Evolutionary conservation across 2,888 invertebrate genomes (phyloP), one percentile per base, ranked within the genome.

Genomic region (Papilio elwesi): DNA sequence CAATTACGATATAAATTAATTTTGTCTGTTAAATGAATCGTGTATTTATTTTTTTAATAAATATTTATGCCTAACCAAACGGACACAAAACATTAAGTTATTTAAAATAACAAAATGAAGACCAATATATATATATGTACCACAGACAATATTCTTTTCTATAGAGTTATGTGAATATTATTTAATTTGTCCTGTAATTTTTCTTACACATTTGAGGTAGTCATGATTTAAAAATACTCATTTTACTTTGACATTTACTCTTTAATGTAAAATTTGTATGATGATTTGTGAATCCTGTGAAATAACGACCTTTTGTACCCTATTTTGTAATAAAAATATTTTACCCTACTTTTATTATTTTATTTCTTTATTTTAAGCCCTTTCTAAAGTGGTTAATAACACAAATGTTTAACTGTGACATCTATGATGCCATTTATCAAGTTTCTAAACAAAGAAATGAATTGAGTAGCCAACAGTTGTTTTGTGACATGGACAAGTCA

Each of bases 271-370:
- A 67, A 68, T 65, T 68, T 66, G 68, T 68, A 73, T 53, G 74
- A 68, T 65, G 53, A 75, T 75, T 67, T 71, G 69, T 70, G 51
- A 76, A 76, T 76, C 62, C 71, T 76, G 53, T 75, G 76, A 77
- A 78, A 77, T 80, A 78, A 84, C 85, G 85, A 87, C 87, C 85
- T 89, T 90, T 89, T 90, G 88, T 90, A 90, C 89, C 89, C 90
- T 86, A 85, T 87, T 88, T 89, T 89, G 83, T 84, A 83, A 79
- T 83, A 83, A 83, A 87, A 85, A 81, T 82, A 82, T 79, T 26
- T 80, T 82, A 82, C 49, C 59, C 63, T 38, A 55, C 43, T 16
- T 67, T 55, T 68, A n/a, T 48, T 47, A 6, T 55, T 51, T 55
- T 65, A 43, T 65, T 16, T 49, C 36, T 26, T 52, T 70, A 16